Conservation (phyloP, 2,113 vertebrate genomes). For the Hyla sarda region DNA sequence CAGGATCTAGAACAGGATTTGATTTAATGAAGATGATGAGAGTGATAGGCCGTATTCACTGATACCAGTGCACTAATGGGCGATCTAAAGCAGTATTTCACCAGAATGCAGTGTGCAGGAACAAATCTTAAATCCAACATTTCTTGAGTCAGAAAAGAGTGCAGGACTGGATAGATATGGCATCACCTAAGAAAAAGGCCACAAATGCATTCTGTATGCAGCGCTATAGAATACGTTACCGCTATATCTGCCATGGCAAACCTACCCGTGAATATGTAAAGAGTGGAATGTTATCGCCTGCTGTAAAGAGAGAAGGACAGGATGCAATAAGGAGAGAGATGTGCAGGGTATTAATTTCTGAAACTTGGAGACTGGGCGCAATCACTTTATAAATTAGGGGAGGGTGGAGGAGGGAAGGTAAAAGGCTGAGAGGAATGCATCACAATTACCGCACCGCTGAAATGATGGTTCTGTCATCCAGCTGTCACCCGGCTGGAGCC, state of each 20-base stretch:
- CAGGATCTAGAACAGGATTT: too few species aligned
- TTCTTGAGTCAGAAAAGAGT: too few species aligned
- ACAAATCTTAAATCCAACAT: too few species aligned
- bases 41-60: too few species aligned
- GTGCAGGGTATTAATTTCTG: conserved; percentile 75
- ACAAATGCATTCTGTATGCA: not conserved
- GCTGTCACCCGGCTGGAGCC: conserved; percentile 76
- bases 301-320: too few species aligned
- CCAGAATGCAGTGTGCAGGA: too few species aligned
- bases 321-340: conserved; percentile 64
- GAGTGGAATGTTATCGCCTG: not conserved
- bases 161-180: too few species aligned
- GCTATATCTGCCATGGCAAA: not conserved
- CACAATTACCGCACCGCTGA: conserved; percentile 77
- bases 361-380: conserved; percentile 74
- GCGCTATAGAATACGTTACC: not conserved
- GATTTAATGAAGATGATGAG: not conserved
- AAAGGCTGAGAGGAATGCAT: conserved; percentile 75
- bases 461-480: conserved; percentile 79
- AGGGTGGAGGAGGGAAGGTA: conserved; percentile 69
- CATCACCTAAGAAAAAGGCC: too few species aligned
- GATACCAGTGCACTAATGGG: too few species aligned
- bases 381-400: conserved; percentile 77
- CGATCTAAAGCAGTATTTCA: too few species aligned
- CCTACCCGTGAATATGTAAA: not conserved